These are phyloP conservation scores for Umimayanthus chanpuru DNA, from an alignment of 92 coral and sea anemone species.

Conservation along the genomic window DNA sequence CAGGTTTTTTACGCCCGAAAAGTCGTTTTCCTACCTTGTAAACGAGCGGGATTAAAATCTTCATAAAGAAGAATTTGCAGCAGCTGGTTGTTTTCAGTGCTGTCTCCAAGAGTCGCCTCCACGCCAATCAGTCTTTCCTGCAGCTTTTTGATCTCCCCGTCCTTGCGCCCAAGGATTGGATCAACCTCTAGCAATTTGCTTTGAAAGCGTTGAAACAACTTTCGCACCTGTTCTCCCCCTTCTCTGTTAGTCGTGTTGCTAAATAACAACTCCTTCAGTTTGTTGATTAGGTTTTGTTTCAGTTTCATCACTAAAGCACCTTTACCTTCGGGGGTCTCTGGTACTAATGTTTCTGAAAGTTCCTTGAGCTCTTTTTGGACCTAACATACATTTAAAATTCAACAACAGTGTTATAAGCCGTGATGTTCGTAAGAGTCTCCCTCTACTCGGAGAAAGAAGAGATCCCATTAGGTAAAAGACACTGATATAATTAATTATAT, in stretches of 20 bases:
- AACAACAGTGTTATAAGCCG: neutral
- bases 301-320: slow-evolving; percentile 63
- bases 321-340: slow-evolving; percentile 57
- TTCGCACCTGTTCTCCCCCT: slow-evolving; percentile 77
- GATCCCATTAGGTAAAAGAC: too few relatives aligned
- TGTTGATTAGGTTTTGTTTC: slow-evolving; percentile 50
- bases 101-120: slow-evolving; percentile 78
- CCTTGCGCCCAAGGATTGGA: slow-evolving; percentile 60
- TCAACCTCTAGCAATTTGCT: slow-evolving; percentile 51
- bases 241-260: slow-evolving; percentile 60
- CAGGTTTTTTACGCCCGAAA: too few relatives aligned
- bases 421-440: too few relatives aligned
- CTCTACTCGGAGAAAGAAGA: too few relatives aligned
- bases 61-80: slow-evolving; percentile 62
- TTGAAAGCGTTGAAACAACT: slow-evolving; percentile 53
- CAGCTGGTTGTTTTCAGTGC: slow-evolving; percentile 85
- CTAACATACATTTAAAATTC: neutral
- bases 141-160: slow-evolving; percentile 55
- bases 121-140: slow-evolving; percentile 71
- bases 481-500: too few relatives aligned
- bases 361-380: slow-evolving; percentile 55
- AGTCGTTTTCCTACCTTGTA: slow-evolving; percentile 7
- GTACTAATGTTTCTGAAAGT: slow-evolving; percentile 64
- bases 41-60: slow-evolving; percentile 31
- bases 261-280: slow-evolving; percentile 61